Percentiles rank a stretch among this genome's conserved stretches.
Evolutionary conservation across 1,140 invertebrate genomes (phyloP).

Genomic region (Pseudomyrmex flavicornis): DNA sequence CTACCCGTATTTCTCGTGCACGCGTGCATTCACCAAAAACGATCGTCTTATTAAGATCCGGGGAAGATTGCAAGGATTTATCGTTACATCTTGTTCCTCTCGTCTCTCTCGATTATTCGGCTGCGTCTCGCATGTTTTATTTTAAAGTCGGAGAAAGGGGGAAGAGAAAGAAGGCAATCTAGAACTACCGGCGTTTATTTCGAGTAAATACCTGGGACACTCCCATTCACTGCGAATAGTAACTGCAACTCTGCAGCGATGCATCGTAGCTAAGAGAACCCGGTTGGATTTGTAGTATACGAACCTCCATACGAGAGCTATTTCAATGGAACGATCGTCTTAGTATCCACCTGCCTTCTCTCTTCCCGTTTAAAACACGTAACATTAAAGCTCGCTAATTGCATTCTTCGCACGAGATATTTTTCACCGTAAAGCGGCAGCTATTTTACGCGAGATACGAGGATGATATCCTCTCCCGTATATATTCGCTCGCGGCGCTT

Average conservation of each 20-base stretch:
- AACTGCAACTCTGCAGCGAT: conserved; percentile 21
- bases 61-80: conserved; percentile 63
- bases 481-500: conserved; percentile 25
- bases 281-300: neutral
- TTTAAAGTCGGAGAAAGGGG: neutral
- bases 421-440: conserved; percentile 29
- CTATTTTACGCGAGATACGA: conserved; percentile 38
- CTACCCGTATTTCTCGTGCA: neutral
- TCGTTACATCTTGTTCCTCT: conserved; percentile 16
- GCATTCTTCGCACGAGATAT: conserved; percentile 56
- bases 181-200: conserved; percentile 40
- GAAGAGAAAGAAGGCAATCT: neutral
- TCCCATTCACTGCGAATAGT: neutral
- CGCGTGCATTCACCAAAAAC: conserved; percentile 23
- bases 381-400: conserved; percentile 56
- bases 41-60: conserved; percentile 67
- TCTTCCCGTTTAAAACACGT: conserved; percentile 5
- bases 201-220: neutral
- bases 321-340: conserved; percentile 58
- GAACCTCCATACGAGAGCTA: conserved; percentile 16
- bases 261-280: conserved; percentile 17
- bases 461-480: neutral
- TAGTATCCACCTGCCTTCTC: neutral
- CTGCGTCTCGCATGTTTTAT: neutral
- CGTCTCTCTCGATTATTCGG: neutral